These are phyloP conservation scores for Gobionotothen gibberifrons DNA, from an alignment of 2,797 vertebrate genomes.

Conservation along the genomic window DNA sequence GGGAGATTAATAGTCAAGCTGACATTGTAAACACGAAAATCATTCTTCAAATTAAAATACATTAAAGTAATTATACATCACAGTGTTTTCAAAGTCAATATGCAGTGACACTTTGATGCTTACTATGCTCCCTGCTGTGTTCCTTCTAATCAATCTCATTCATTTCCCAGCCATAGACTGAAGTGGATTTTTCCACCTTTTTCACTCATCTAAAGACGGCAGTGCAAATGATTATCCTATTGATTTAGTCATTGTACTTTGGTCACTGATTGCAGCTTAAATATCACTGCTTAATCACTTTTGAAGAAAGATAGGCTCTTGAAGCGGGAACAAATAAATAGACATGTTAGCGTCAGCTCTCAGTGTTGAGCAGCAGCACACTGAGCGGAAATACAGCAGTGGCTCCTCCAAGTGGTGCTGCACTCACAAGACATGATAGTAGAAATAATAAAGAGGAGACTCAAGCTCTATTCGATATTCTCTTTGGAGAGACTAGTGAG, in stretches of 20 bases:
- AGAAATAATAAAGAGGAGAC: background rate
- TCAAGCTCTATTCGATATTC: background rate
- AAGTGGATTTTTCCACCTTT: conserved; percentile 44
- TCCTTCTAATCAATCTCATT: conserved; percentile 47
- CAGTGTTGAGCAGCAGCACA: conserved; percentile 7
- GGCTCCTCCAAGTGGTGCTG: conserved; percentile 69
- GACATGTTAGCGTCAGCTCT: background rate
- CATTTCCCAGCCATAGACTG: conserved; percentile 37
- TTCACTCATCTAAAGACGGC: conserved; percentile 39
- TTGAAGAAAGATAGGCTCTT: conserved; percentile 18
- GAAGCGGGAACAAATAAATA: conserved; percentile 6
- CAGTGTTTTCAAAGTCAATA: conserved; percentile 40
- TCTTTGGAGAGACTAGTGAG: background rate
- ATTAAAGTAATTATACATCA: conserved; percentile 37
- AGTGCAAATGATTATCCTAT: conserved; percentile 39
- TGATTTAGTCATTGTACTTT: conserved; percentile 56
- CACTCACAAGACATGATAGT: conserved; percentile 4
- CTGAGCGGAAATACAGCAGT: conserved; percentile 40
- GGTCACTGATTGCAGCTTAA: conserved; percentile 40
- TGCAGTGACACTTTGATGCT: conserved; percentile 26
- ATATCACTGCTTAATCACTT: conserved; percentile 20
- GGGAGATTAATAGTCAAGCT: conserved; percentile 34
- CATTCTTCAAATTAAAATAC: conserved; percentile 48
- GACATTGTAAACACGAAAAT: conserved; percentile 40
- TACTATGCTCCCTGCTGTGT: conserved; percentile 28